Evolutionary conservation across 1,140 invertebrate species (phyloP).

Genomic region (Myzus persicae): DNA sequence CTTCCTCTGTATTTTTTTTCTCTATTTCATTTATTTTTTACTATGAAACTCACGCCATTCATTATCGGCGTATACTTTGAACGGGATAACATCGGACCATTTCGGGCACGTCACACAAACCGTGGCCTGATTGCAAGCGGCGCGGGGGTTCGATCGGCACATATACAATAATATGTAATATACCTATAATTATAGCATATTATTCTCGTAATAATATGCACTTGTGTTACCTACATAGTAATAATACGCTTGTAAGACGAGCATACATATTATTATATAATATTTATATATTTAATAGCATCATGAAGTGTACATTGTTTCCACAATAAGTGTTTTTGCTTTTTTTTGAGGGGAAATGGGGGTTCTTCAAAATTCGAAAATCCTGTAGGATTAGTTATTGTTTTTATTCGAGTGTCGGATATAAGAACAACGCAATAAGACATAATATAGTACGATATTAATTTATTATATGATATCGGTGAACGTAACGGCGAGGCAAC

Average conservation of each 20-base stretch:
- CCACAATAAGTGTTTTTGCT: not conserved
- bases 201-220: not conserved
- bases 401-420: not conserved
- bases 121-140: not conserved
- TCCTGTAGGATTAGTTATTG: not conserved
- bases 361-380: not conserved
- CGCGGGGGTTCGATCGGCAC: not conserved
- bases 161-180: not conserved
- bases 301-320: not conserved
- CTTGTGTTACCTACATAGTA: not conserved
- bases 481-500: not conserved
- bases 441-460: not conserved
- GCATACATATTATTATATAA: not conserved
- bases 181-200: not conserved
- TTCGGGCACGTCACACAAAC: not conserved
- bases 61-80: constrained; percentile 44
- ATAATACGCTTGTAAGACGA: not conserved
- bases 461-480: not conserved
- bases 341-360: not conserved
- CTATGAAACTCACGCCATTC: constrained; percentile 37
- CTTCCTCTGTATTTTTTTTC: constrained; percentile 7
- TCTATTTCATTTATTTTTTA: constrained; percentile 13
- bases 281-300: not conserved
- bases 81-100: constrained; percentile 40
- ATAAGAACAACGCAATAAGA: not conserved